These are phyloP conservation scores for Tenodera sinensis DNA, from an alignment of 2,888 invertebrate species.

Conservation along the genomic window DNA sequence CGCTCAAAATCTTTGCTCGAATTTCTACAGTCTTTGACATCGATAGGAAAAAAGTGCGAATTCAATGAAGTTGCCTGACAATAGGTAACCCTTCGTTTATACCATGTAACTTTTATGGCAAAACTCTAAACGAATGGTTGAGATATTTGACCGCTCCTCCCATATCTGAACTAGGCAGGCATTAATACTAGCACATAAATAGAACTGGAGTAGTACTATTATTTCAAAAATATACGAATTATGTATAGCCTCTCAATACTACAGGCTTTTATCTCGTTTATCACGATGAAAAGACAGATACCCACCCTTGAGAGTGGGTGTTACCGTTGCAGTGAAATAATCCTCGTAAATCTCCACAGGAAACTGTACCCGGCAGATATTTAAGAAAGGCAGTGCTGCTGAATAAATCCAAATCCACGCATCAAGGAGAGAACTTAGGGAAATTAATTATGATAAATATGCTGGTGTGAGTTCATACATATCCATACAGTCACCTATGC, in stretches of 20 bases:
- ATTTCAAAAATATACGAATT: neutral
- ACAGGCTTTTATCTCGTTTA: neutral
- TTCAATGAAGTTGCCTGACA: no score
- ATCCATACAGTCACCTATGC: neutral
- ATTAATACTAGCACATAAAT: neutral
- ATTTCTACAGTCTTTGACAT: no score
- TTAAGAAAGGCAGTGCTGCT: neutral
- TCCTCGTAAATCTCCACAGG: constrained; percentile 2
- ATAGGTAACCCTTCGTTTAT: no score
- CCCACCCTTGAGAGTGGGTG: neutral
- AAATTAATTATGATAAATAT: neutral
- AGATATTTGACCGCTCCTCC: neutral
- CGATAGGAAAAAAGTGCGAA: no score
- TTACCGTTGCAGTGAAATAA: neutral
- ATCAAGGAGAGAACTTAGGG: neutral
- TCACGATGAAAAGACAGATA: neutral
- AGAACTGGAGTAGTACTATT: neutral
- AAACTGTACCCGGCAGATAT: neutral
- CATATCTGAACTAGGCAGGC: neutral
- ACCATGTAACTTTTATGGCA: no score
- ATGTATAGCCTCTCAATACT: neutral
- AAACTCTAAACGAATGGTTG: no score
- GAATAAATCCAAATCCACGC: neutral
- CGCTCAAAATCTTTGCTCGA: no score
- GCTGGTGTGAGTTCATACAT: neutral